A percentile compares a stretch with the other conserved stretches of the same genome.
Evolutionary conservation across 1,140 invertebrate genomes (phyloP).

Genomic region (Leguminivora glycinivorella): DNA sequence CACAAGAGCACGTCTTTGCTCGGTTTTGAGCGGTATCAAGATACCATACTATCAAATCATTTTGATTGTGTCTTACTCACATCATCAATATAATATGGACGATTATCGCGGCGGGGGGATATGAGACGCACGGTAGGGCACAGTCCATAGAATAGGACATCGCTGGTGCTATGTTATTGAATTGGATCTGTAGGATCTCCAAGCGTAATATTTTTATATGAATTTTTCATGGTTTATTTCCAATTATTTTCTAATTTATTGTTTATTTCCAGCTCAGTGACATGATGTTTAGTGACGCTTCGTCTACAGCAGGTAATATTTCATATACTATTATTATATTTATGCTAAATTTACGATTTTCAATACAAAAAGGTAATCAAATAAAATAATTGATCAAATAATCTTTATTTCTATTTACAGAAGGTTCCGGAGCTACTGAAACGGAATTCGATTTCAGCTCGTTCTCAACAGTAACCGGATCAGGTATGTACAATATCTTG

Average conservation of each 20-base stretch:
- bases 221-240: too few relatives aligned
- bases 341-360: not conserved
- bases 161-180: too few relatives aligned
- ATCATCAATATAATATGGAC: too few relatives aligned
- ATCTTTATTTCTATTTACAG: constrained; percentile 21
- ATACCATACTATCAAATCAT: too few relatives aligned
- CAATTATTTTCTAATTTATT: constrained; percentile 1
- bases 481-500: constrained; percentile 32
- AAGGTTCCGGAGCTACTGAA: constrained; percentile 31
- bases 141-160: too few relatives aligned
- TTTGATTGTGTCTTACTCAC: too few relatives aligned
- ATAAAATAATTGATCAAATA: not conserved
- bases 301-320: constrained; percentile 53
- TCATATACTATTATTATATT: not conserved
- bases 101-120: too few relatives aligned
- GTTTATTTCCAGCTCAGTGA: constrained; percentile 72
- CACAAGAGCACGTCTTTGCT: too few relatives aligned
- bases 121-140: too few relatives aligned
- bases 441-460: constrained; percentile 31
- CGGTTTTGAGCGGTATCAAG: too few relatives aligned
- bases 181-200: too few relatives aligned
- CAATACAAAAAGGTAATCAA: not conserved
- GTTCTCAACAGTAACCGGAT: constrained; percentile 15
- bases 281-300: constrained; percentile 82
- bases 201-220: too few relatives aligned